Conservation (phyloP, 2,888 invertebrate genomes). For the Syrphus vitripennis region DNA sequence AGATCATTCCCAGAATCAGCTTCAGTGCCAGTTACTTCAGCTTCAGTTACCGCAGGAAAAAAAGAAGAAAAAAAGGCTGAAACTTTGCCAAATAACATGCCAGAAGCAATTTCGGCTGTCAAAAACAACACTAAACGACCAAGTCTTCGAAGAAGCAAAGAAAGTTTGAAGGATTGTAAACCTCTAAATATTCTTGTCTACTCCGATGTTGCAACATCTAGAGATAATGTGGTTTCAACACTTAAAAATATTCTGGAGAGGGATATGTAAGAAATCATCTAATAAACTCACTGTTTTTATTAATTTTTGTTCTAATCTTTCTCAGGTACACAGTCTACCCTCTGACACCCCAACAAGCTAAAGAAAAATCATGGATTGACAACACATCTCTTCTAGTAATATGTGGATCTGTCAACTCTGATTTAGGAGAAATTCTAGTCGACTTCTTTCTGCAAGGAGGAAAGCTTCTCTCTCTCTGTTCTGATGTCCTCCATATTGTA, state of each 20-base stretch:
- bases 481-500: slow-evolving; percentile 89
- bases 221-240: slow-evolving; percentile 88
- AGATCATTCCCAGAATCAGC: slow-evolving; percentile 32
- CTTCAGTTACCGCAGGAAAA: background rate
- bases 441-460: slow-evolving; percentile 89
- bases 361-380: slow-evolving; percentile 81
- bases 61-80: slow-evolving; percentile 45
- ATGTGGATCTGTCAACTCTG: slow-evolving; percentile 87
- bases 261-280: slow-evolving; percentile 83
- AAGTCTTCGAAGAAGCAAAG: slow-evolving; percentile 77
- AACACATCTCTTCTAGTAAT: slow-evolving; percentile 88
- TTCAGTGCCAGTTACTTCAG: background rate
- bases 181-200: slow-evolving; percentile 92
- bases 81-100: background rate
- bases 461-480: slow-evolving; percentile 89
- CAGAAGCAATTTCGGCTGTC: slow-evolving; percentile 63
- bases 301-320: background rate
- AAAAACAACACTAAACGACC: slow-evolving; percentile 75
- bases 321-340: slow-evolving; percentile 86
- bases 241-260: slow-evolving; percentile 86
- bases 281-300: background rate
- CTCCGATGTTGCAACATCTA: slow-evolving; percentile 88
- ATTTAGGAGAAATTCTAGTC: slow-evolving; percentile 86
- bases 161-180: slow-evolving; percentile 82
- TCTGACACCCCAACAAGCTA: slow-evolving; percentile 81